Conservation (phyloP, 2,113 vertebrate species). For the Megalops atlanticus region DNA sequence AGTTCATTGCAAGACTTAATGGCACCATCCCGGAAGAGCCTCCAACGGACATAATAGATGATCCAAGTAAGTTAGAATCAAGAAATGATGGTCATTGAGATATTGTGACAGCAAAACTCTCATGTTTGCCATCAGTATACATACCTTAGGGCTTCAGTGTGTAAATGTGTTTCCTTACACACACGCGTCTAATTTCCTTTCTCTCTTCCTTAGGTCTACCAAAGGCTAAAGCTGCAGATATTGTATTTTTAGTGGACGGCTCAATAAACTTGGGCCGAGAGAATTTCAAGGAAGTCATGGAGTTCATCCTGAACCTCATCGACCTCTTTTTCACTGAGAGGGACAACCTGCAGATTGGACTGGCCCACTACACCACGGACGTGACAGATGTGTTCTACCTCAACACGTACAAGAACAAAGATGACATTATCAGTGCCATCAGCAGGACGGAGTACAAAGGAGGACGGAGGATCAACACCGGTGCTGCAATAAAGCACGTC, state of each 20-base stretch:
- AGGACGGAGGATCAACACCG: slow-evolving; percentile 80
- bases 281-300: slow-evolving; percentile 80
- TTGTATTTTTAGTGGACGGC: slow-evolving; percentile 93
- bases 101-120: neutral
- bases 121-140: neutral
- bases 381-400: slow-evolving; percentile 88
- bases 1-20: slow-evolving; percentile 63
- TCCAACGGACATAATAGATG: neutral
- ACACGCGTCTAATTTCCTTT: neutral
- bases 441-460: slow-evolving; percentile 81
- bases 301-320: slow-evolving; percentile 79
- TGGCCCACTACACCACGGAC: slow-evolving; percentile 88
- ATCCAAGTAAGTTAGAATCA: slow-evolving; percentile 53
- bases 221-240: slow-evolving; percentile 81
- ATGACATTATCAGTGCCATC: slow-evolving; percentile 79
- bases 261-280: slow-evolving; percentile 87
- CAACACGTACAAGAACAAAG: slow-evolving; percentile 76
- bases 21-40: slow-evolving; percentile 22
- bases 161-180: neutral
- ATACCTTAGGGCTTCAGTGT: neutral
- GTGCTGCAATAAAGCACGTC: slow-evolving; percentile 79
- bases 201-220: slow-evolving; percentile 7
- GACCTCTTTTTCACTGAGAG: slow-evolving; percentile 80
- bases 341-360: slow-evolving; percentile 80
- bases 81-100: neutral